Evolutionary conservation across 2,888 invertebrate species (phyloP), one percentile per base, ranked within the genome.

Genomic region (Penaeus monodon): DNA sequence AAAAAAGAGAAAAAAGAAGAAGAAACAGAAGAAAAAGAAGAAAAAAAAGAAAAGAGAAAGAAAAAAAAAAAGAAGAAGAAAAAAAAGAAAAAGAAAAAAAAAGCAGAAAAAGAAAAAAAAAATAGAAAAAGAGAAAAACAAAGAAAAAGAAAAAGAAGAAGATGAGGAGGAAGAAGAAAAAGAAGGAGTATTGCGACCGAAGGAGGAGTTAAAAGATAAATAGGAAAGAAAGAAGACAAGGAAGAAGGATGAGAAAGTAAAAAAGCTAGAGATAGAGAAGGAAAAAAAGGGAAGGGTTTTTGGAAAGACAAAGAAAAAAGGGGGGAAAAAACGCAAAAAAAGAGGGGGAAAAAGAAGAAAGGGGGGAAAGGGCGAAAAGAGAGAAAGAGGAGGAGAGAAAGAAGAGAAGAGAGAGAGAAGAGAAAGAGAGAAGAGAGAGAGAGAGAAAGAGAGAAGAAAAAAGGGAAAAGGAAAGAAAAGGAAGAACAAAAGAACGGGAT

Each of bases 381-480:
- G 33, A 33, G 38, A 44, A 44, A 57, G 57, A 57, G 38, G 57
- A 57, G 38, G 44, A 27, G n/a, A n/a, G 27, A 57, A 44, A 57
- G 38, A 44, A 76, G 76, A n/a, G 27, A 44, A n/a, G 38, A 76
- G 44, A 57, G 38, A 44, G 38, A 57, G 57, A 76, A 49, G 76
- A 38, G 38, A 44, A 57, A 44, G 76, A 76, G 76, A 38, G 20
- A n/a, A 24, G 38, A 76, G 49, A 76, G 38, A 38, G 38, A 76
- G 76, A 76, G 38, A 38, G 38, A 76, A 44, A 76, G 38, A 38
- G 38, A 76, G 38, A 76, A 49, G 49, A 49, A 76, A 49, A 76
- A 38, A 33, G 38, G 38, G 76, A 76, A 49, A 33, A 49, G 38
- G 38, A 76, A 49, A 33, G 38, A 76, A 49, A 76, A 38, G 38